phyloP scores from a whole-genome alignment of 1,140 invertebrate genomes.

The Drosophila kurseongensis region DNA sequence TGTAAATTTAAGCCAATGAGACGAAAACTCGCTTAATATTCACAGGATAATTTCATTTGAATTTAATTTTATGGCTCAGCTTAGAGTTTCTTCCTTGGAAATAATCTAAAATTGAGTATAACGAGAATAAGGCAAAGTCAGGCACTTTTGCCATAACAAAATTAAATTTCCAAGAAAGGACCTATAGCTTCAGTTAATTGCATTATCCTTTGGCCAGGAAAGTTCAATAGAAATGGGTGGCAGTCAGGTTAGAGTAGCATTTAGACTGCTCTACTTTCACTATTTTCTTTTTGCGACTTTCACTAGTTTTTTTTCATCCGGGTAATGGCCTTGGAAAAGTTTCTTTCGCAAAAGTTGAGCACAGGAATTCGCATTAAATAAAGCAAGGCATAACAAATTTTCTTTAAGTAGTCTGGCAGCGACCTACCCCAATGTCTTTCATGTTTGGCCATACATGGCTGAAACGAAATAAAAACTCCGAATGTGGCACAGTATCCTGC shows the following conservation, averaged over 20 bases:
- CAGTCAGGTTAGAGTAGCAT: not conserved
- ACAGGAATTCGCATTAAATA: constrained; percentile 60
- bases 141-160: not conserved
- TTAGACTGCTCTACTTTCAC: constrained; percentile 38
- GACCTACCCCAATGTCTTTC: constrained; percentile 75
- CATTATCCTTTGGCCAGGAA: constrained; percentile 1
- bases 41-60: not conserved
- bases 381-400: constrained; percentile 56
- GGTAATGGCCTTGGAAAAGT: constrained; percentile 58
- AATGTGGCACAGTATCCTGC: constrained; percentile 57
- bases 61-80: not conserved
- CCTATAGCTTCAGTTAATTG: constrained; percentile 17
- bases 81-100: not conserved
- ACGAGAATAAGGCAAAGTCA: not conserved
- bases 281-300: constrained; percentile 43
- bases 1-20: no score
- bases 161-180: not conserved
- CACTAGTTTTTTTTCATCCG: constrained; percentile 42
- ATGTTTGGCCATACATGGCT: constrained; percentile 65
- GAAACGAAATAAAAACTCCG: constrained; percentile 76
- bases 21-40: no score
- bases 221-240: constrained; percentile 26
- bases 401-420: constrained; percentile 72
- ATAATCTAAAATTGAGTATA: not conserved
- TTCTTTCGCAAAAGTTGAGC: constrained; percentile 65